Evolutionary conservation across 2,113 vertebrate species (phyloP).

Genomic region (Albula goreensis): DNA sequence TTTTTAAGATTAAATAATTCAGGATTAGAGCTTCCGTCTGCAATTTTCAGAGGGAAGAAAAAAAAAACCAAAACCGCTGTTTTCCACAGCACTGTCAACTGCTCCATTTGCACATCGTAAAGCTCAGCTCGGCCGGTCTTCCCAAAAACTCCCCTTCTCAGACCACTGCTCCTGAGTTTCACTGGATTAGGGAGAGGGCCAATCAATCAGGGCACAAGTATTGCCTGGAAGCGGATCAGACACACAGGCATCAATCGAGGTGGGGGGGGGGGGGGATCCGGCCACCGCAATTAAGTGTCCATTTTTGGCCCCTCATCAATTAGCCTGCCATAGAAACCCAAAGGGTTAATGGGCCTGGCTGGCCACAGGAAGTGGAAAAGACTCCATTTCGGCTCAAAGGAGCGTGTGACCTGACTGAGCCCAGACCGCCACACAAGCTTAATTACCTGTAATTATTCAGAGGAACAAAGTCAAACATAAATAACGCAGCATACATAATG

Average conservation of each 20-base stretch:
- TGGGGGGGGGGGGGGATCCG: neutral
- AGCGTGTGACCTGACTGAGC: slow-evolving; percentile 12
- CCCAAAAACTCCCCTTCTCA: neutral
- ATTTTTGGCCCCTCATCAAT: slow-evolving; percentile 28
- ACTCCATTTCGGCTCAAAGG: slow-evolving; percentile 16
- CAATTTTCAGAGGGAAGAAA: neutral
- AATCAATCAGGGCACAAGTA: neutral
- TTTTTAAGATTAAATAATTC: slow-evolving; percentile 43
- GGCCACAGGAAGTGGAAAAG: slow-evolving; percentile 40
- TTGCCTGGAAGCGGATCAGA: slow-evolving; percentile 35
- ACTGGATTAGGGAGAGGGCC: neutral
- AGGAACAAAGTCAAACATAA: slow-evolving; percentile 34
- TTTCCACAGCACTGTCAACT: slow-evolving; percentile 34
- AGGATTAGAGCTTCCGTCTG: slow-evolving; percentile 34
- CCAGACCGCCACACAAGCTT: slow-evolving; percentile 29
- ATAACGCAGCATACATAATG: slow-evolving; percentile 38
- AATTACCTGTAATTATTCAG: slow-evolving; percentile 45
- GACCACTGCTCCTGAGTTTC: neutral
- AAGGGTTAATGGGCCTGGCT: slow-evolving; percentile 40
- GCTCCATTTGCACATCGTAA: slow-evolving; percentile 33
- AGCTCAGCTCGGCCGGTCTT: slow-evolving; percentile 11
- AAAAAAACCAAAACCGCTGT: slow-evolving; percentile 31
- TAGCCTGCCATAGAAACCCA: slow-evolving; percentile 25
- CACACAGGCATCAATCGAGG: slow-evolving; percentile 1
- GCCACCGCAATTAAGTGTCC: slow-evolving; percentile 31